Evolutionary conservation across 2,113 vertebrate genomes (phyloP).

Genomic region (Macrotis lagotis): DNA sequence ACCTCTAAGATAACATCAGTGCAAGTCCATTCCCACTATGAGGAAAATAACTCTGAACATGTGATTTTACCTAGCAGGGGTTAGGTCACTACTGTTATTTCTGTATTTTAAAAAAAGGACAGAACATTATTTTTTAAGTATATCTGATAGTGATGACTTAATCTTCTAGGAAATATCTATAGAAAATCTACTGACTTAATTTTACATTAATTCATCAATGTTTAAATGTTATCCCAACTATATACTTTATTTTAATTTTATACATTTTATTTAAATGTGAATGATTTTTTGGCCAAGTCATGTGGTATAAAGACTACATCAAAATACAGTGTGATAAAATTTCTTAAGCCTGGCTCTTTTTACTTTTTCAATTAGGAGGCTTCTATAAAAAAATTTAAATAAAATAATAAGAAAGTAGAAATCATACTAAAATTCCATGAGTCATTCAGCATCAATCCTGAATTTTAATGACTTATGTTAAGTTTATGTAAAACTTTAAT

Average conservation of each 20-base stretch:
- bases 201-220: neutral
- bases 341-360: neutral
- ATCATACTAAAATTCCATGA: conserved; percentile 37
- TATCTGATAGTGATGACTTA: neutral
- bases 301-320: neutral
- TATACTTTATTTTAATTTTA: neutral
- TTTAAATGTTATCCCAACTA: neutral
- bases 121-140: neutral
- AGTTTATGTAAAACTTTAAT: neutral
- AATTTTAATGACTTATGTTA: neutral
- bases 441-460: neutral
- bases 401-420: neutral
- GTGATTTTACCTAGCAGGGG: neutral
- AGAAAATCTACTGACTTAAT: neutral
- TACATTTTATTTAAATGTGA: neutral
- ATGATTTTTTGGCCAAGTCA: neutral
- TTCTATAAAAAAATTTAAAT: neutral
- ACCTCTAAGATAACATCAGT: neutral
- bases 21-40: neutral
- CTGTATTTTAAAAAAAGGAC: neutral
- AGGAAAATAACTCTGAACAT: neutral
- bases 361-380: neutral
- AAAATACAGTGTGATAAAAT: neutral
- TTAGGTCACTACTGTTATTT: neutral
- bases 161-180: neutral